These are phyloP conservation scores for Pyrocephalus nanus DNA, from an alignment of 2,797 vertebrate species.

Conservation along the genomic window DNA sequence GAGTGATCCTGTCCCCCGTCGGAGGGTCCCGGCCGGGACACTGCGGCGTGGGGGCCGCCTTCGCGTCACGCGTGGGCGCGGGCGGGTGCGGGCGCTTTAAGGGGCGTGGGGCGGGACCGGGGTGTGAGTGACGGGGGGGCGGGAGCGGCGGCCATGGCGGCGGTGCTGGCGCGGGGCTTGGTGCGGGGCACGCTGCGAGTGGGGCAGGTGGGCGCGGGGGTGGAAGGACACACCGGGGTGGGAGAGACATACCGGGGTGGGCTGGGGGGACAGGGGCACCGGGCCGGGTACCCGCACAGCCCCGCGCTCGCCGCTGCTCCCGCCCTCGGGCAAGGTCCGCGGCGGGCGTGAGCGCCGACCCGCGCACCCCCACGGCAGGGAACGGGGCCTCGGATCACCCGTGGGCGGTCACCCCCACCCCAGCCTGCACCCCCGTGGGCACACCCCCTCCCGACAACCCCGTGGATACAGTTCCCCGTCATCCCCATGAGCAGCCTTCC, in stretches of 20 bases:
- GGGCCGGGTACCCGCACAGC: too few species aligned
- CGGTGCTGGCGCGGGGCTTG: neutral
- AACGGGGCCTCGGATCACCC: neutral
- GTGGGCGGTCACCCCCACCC: neutral
- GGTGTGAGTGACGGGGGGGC: rapidly evolving
- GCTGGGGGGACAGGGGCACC: neutral
- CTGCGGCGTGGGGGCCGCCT: neutral
- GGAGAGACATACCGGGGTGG: too few species aligned
- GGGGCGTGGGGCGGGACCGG: neutral
- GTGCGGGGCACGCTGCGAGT: conserved; percentile 72
- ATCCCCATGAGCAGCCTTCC: too few species aligned
- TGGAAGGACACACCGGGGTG: rapidly evolving
- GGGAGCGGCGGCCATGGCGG: conserved; percentile 64
- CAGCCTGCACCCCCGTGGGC: neutral
- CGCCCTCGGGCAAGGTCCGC: neutral
- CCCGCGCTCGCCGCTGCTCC: too few species aligned
- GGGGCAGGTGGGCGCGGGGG: conserved; percentile 71
- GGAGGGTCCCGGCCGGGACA: neutral
- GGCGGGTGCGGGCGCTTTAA: conserved; percentile 20
- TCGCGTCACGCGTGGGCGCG: rapidly evolving
- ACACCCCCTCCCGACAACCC: neutral
- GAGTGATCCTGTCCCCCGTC: too few species aligned
- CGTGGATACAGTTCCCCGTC: too few species aligned
- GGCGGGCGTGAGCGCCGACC: neutral
- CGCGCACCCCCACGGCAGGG: too few species aligned